Evolutionary conservation across 2,797 vertebrate genomes (phyloP), one percentile per base, ranked within the genome.

Genomic region (Ibycter americanus): DNA sequence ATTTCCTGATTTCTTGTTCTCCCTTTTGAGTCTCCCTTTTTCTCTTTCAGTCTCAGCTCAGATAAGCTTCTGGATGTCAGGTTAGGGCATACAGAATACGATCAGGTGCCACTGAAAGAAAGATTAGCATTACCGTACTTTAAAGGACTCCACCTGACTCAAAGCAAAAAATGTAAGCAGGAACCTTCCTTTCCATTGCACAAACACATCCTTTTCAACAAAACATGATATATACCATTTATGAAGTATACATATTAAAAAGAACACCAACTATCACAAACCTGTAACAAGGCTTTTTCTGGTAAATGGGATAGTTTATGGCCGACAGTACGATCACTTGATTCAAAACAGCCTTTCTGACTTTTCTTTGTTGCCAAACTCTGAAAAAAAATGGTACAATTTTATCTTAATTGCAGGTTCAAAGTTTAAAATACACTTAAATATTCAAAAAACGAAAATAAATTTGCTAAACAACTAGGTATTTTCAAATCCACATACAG

Each of bases 281-380:
- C 98, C 98, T 98, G 98, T 56, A 98, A 59, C 72, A 97, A 80
- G 66, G 98, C 97, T 93, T 84, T 96, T 83, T 90, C 93, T 3
- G 98, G 98, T 44, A 99, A 92, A 46, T n/a, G 51, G 26, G 98
- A 97, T n/a, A 98, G 38, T 72, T 95, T 51, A 47, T 65, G 15
- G 74, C 91, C 76, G 55, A 88, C 77, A 73, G 59, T 44, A 49
- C 88, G 56, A 93, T 76, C 59, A 77, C 36, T 20, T 55, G 83
- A 85, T 68, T 98, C 96, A 81, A 88, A 82, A 77, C 26, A 29
- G 12, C 58, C 85, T 71, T 98, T 96, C 80, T 90, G 56, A 18
- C 91, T 67, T 58, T 68, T 71, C 26, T 74, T 96, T 93, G 56
- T 96, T 93, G 54, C 83, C 91, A 83, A 91, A 38, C 90, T 96